phyloP scores from a whole-genome alignment of 1,140 invertebrate species.

The Calliphora vicina region DNA sequence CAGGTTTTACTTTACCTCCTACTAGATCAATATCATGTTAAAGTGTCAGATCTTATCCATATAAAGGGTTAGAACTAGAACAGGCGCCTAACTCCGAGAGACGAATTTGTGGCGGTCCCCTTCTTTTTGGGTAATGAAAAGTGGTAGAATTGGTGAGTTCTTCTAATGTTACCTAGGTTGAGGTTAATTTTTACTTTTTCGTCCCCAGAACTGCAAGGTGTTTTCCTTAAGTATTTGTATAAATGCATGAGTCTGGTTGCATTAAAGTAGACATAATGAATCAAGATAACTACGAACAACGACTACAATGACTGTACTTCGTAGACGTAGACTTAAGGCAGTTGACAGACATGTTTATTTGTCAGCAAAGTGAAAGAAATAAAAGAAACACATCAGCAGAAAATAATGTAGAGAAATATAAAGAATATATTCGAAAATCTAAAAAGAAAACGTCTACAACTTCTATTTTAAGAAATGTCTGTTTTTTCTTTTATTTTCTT shows the following conservation, averaged over 20 bases:
- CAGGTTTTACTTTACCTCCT: too few species aligned
- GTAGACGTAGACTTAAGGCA: not conserved
- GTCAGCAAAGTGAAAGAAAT: not conserved
- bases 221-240: not conserved
- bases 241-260: not conserved
- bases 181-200: too few species aligned
- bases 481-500: not conserved
- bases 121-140: too few species aligned
- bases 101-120: too few species aligned
- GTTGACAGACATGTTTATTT: conserved; percentile 15
- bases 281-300: not conserved
- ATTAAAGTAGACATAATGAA: not conserved
- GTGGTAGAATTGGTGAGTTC: too few species aligned
- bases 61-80: too few species aligned
- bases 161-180: too few species aligned
- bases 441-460: not conserved
- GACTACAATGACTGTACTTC: not conserved
- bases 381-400: not conserved
- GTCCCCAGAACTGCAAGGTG: too few species aligned
- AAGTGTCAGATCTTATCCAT: too few species aligned
- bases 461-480: not conserved
- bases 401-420: not conserved
- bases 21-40: too few species aligned
- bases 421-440: not conserved
- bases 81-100: too few species aligned